Percentiles rank a stretch among this genome's conserved stretches.
Conservation (phyloP, 2,113 vertebrate genomes). For the Pomatorhinus ruficollis region DNA sequence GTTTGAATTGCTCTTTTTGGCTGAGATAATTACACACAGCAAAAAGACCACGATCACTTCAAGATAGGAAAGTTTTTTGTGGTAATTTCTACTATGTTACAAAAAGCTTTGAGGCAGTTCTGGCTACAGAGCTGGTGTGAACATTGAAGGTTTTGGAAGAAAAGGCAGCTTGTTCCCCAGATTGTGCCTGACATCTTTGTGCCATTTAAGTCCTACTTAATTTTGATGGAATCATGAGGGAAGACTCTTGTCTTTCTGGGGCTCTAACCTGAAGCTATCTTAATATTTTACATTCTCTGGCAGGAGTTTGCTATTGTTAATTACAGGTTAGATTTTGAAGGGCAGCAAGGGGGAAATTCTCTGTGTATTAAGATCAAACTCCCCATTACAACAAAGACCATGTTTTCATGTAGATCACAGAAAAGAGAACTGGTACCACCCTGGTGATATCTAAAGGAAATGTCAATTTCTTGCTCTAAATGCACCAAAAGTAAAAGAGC, state of each 20-base stretch:
- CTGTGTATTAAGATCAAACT: not conserved
- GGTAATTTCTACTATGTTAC: not conserved
- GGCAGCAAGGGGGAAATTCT: not conserved
- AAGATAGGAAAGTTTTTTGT: not conserved
- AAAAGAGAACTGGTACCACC: not conserved
- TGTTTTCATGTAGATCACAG: not conserved
- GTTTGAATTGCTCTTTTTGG: not conserved
- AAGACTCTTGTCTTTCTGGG: not conserved
- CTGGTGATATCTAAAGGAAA: not conserved
- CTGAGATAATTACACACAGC: not conserved
- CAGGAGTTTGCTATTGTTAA: not conserved
- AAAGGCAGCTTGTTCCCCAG: not conserved
- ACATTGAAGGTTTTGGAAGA: not conserved
- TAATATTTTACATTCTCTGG: not conserved
- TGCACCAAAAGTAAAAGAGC: not conserved
- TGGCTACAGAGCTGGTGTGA: not conserved
- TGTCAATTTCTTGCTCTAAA: not conserved
- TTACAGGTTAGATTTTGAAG: not conserved
- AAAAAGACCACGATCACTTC: not conserved
- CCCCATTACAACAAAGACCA: not conserved
- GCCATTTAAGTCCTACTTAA: not conserved
- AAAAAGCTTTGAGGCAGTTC: not conserved
- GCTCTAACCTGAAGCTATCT: not conserved
- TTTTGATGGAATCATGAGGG: not conserved
- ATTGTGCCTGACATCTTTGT: not conserved